Base-by-base conservation (phyloP, 92 coral and sea anemone genomes). In the Phenganax marumi region DNA sequence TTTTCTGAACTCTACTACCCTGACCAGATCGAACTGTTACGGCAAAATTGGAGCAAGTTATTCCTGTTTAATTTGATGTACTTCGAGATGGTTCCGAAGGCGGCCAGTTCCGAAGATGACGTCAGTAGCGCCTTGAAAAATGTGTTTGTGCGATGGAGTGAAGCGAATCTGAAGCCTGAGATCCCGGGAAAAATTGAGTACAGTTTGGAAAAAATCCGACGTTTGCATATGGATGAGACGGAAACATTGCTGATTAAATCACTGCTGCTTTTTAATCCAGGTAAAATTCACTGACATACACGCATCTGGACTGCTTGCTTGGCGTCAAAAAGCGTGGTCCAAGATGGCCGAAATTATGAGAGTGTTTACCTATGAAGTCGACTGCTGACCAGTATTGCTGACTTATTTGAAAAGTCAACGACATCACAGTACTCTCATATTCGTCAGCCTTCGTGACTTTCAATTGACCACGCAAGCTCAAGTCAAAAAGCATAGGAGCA, bases 131-230 rank as follows among this genome's bases (percentile, higher is more conserved):
- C 92, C 50, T 73, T 93, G 7, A 68, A 79, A 7, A 89, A 89
- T 87, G 24, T 78, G 58, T 62, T 78, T 18, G 63, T 43, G 46
- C 83, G 73, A 10, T 78, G 83, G 83, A 78, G 83, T 22, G 97
- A 92, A 61, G 86, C 90, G 90, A 94, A 96, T 57, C 58, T 70
- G 51, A 89, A 84, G 58, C 91, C 93, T 48, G 93, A 96, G 57
- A 91, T 90, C 83, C 91, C 91, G 65, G 99, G 99, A 80, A 96
- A 96, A 92, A 80, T 96, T 85, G 93, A 96, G 62, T 91, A 92
- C 65, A 88, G 90, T 88, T 89, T 96, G 79, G 91, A 89, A 80
- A 96, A 93, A 62, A 86, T 96, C 10, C 91, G 93, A n/a, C 97
- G 93, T 83, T 89, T 96, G 82, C 93, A 88, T 10, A 65, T 96